Evolutionary conservation across 53 echinoderm and acorn worm species (phyloP), one percentile per base, ranked within the genome.

Genomic region (Crossaster papposus): DNA sequence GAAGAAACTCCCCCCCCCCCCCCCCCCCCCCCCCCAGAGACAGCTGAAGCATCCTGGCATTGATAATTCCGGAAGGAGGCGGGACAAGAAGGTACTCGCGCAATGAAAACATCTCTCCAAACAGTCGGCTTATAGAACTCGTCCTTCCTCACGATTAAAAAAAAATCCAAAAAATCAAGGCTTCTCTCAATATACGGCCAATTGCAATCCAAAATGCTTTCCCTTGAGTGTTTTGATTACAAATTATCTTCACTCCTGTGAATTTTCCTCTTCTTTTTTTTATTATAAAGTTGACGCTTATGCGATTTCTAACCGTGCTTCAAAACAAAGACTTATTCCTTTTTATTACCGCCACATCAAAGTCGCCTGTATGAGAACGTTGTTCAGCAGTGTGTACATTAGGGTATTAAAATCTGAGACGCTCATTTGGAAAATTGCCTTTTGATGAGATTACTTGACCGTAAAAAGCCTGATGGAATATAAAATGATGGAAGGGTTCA

Each of bases 101-200:
- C 87, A 87, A 77, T 55, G 35, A 87, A 87, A 87, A 87, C 87
- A 87, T 77, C 77, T 51, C 29, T 77, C 54, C 58, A 87, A 87
- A 63, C 36, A 76, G 87, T 76, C 87, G 23, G 24, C 62, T 87
- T 63, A 54, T 15, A 54, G 54, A 36, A 36, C 13, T 17, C n/a
- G 7, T 53, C 58, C 58, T 17, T 14, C 3, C 58, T 32, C 29
- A 17, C 29, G 53, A 28, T 28, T 24, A n/a, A n/a, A n/a, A n/a
- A n/a, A n/a, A n/a, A n/a, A n/a, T n/a, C n/a, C n/a, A n/a, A n/a
- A n/a, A n/a, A 65, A 65, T 70, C 70, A 44, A 44, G 44, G 36
- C 32, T 1, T 22, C 38, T 38, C 37, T 26, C 65, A 29, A 37
- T 38, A 65, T 28, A 28, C 71, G 20, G 31, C 33, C 32, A 30